These are phyloP conservation scores for Yponomeuta cagnagella DNA, from an alignment of 2,888 invertebrate genomes.

Conservation along the genomic window DNA sequence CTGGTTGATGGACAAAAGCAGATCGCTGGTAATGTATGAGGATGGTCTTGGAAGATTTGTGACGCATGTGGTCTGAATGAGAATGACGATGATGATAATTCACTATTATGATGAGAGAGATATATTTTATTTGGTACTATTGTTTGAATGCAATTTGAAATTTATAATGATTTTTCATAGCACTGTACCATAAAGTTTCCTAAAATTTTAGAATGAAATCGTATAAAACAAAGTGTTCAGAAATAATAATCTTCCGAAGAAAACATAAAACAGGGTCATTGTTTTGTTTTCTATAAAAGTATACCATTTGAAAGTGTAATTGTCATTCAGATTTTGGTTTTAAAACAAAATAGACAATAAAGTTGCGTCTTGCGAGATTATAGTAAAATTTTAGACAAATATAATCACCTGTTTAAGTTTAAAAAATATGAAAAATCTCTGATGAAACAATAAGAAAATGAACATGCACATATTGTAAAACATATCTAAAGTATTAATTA, in stretches of 20 bases:
- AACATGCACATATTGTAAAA: not conserved
- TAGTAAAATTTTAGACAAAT: not conserved
- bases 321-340: not conserved
- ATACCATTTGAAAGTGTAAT: not conserved
- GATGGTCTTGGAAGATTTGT: too few species aligned
- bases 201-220: not conserved
- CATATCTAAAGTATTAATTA: not conserved
- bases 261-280: not conserved
- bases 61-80: too few species aligned
- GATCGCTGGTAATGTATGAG: too few species aligned
- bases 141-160: not conserved
- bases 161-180: not conserved
- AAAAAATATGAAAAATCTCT: not conserved
- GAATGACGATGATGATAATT: too few species aligned
- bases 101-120: too few species aligned
- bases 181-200: not conserved
- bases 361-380: not conserved
- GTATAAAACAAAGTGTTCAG: not conserved
- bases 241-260: not conserved
- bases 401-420: not conserved
- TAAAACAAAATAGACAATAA: not conserved
- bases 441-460: not conserved
- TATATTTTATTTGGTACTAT: too few species aligned
- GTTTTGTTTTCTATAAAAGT: not conserved
- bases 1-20: too few species aligned